Evolutionary conservation across 2,797 vertebrate species (phyloP), one percentile per base, ranked within the genome.

Genomic region (Serranus cabrilla): DNA sequence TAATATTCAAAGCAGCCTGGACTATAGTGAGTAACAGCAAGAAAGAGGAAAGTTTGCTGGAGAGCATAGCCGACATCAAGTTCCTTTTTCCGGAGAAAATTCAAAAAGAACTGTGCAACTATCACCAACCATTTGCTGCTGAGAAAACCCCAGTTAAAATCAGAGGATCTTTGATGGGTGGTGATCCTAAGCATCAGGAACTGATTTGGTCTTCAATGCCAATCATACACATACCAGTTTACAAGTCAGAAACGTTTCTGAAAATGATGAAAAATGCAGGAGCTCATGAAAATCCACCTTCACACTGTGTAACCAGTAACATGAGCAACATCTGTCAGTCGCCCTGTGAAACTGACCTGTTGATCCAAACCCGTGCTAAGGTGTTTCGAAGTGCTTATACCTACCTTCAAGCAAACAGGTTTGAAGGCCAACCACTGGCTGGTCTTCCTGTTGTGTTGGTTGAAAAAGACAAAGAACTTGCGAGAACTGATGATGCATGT

Each of bases 201-300:
- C 43, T 95, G 17, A 91, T 95, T 81, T 96, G 95, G 95, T 79
- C 94, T 17, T 87, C 92, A 40, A 92, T 95, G 87, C 85, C 94
- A 61, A 92, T 96, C 31, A 89, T 96, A 49, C 52, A 90, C 2
- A 0, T 88, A 17, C 68, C 57, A 21, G 0, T 1, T 47, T 67
- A 25, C 47, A 46, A 1, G 21, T 18, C 21, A 40, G 0, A 0
- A 9, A 4, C 17, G 0, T 0, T 78, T 3, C 13, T 50, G 39
- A 0, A 86, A 25, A 60, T 58, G 25, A 9, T 95, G 6, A 72
- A 16, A 42, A 27, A 66, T 11, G 89, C 40, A 27, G 95, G 94
- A 50, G 93, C 89, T 25, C 60, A 93, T 59, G 72, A 89, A 7
- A 1, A 81, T 9, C 94, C 93, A 39, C 87, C 91, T 18, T 10